These are phyloP conservation scores for Alloscopus bannaensis DNA, from an alignment of 2,888 invertebrate genomes.

Conservation along the genomic window DNA sequence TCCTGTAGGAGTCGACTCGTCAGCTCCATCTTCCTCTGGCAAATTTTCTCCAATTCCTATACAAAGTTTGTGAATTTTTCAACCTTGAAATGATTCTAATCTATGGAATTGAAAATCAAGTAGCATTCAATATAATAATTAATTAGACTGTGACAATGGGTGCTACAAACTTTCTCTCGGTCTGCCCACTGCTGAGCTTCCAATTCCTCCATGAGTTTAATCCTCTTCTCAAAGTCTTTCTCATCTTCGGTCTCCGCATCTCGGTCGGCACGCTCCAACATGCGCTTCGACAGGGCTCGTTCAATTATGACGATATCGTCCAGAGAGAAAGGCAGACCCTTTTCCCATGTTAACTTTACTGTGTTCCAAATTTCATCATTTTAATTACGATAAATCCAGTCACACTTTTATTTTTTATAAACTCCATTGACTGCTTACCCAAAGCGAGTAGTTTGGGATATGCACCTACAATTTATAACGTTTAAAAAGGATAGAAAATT, in stretches of 20 bases:
- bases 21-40: conserved; percentile 82
- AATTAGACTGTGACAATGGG: not conserved
- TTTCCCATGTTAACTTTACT: conserved; percentile 80
- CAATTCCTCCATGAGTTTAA: conserved; percentile 84
- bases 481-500: not conserved
- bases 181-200: conserved; percentile 90
- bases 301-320: conserved; percentile 82
- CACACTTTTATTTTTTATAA: not conserved
- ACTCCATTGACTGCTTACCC: conserved; percentile 14
- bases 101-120: not conserved
- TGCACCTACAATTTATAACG: conserved; percentile 74
- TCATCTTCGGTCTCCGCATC: conserved; percentile 77
- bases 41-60: conserved; percentile 84
- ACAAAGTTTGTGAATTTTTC: conserved; percentile 37
- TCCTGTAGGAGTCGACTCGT: conserved; percentile 81
- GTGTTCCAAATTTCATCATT: not conserved
- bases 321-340: conserved; percentile 81
- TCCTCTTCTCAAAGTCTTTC: conserved; percentile 80
- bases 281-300: conserved; percentile 81
- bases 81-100: not conserved
- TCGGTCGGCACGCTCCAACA: conserved; percentile 80
- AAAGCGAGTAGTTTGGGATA: conserved; percentile 82
- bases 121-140: no score
- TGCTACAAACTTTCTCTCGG: conserved; percentile 81
- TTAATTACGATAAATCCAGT: not conserved